Conservation (phyloP, 2,113 vertebrate species). For the Cynoglossus semilaevis region DNA sequence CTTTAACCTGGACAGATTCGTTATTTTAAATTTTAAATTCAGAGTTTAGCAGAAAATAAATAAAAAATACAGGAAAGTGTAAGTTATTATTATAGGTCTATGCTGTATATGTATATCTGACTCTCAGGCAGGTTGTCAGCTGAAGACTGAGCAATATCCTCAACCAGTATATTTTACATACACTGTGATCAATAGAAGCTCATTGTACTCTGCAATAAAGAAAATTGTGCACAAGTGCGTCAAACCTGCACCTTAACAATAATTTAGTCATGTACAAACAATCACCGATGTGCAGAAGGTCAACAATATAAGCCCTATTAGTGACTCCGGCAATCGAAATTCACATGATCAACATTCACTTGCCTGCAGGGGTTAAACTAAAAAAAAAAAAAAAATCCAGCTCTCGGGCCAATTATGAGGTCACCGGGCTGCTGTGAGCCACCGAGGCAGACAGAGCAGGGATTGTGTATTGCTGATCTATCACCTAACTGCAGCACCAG, state of each 20-base stretch:
- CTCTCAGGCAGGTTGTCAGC: no score
- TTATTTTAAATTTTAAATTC: not conserved
- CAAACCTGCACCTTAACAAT: no score
- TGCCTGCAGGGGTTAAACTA: conserved; percentile 31
- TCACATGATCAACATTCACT: conserved; percentile 51
- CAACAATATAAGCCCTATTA: conserved; percentile 2
- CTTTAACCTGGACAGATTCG: not conserved
- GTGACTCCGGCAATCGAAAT: conserved; percentile 31
- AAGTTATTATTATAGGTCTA: no score
- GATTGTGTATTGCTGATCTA: conserved; percentile 72
- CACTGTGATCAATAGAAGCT: no score
- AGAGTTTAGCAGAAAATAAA: not conserved
- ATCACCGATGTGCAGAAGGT: not conserved
- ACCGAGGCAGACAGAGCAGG: conserved; percentile 60
- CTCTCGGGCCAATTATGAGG: conserved; percentile 61
- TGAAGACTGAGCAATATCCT: no score
- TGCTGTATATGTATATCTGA: no score
- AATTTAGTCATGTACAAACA: not conserved
- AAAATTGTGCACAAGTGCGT: no score
- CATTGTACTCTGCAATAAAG: no score
- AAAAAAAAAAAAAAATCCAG: conserved; percentile 55
- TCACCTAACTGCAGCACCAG: conserved; percentile 61
- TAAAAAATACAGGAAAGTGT: not conserved
- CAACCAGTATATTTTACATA: no score
- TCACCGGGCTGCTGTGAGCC: conserved; percentile 31